Percentiles rank a stretch among this genome's conserved stretches.
Conservation (phyloP, 1,140 invertebrate genomes). For the Drosophila guanche region DNA sequence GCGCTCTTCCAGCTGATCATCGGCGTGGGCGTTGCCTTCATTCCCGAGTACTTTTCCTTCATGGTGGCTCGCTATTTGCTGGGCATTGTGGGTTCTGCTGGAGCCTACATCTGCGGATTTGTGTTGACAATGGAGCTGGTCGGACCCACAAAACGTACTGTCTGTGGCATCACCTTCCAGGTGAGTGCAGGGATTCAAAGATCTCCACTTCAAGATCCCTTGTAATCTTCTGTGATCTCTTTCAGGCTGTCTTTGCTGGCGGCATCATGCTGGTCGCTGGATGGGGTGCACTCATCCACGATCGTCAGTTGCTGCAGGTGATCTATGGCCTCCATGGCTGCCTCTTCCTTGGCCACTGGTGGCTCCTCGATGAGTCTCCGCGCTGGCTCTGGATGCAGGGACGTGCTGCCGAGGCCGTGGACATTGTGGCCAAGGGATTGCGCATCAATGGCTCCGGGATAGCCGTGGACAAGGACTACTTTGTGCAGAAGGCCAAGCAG, state of each 20-base stretch:
- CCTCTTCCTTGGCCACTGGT: constrained; percentile 91
- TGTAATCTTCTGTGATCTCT: not conserved
- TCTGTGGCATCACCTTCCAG: constrained; percentile 92
- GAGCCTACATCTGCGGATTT: constrained; percentile 92
- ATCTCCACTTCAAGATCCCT: not conserved
- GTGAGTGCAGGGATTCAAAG: constrained; percentile 20
- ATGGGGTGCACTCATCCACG: constrained; percentile 91
- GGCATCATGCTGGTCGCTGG: constrained; percentile 93
- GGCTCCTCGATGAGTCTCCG: constrained; percentile 93
- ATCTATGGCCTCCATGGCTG: constrained; percentile 90
- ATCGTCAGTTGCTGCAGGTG: constrained; percentile 90
- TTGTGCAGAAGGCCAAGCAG: constrained; percentile 86
- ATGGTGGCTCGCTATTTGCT: constrained; percentile 89
- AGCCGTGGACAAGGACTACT: constrained; percentile 86
- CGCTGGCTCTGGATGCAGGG: constrained; percentile 93
- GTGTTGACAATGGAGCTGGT: constrained; percentile 95
- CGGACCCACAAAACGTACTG: constrained; percentile 90
- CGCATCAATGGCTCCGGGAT: constrained; percentile 88
- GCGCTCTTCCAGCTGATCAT: constrained; percentile 88
- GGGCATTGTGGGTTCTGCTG: constrained; percentile 92
- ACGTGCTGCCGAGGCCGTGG: constrained; percentile 87
- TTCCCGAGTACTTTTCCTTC: constrained; percentile 90
- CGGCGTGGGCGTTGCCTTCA: constrained; percentile 89
- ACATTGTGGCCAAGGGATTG: constrained; percentile 89
- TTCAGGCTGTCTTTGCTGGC: constrained; percentile 88